Evolutionary conservation across 2,113 vertebrate species (phyloP), one percentile per base, ranked within the genome.

Genomic region (Rhabdomys dilectus): DNA sequence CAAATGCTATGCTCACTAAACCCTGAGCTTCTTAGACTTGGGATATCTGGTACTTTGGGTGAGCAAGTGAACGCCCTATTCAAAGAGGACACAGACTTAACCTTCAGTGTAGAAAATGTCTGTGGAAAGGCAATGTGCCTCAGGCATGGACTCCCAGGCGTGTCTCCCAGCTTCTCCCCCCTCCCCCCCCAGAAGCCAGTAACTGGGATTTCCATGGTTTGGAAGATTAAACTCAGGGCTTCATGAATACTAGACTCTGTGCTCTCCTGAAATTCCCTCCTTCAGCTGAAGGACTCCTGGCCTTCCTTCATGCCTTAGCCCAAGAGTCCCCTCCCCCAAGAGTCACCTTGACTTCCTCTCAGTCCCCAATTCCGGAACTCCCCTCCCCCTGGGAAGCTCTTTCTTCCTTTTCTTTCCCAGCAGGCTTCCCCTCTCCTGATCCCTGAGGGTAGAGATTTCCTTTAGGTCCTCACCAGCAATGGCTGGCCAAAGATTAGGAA

Each of bases 301-400:
- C 3, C 7, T 42, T 36, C 5, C 58, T 19, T 31, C 66, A 78
- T 72, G 82, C 68, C 75, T 13, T 8, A 10, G 7, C 26, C 53
- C n/a, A 26, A 24, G 42, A 39, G 22, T 10, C 1, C 12, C 3
- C 16, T n/a, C 56, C 11, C 66, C 10, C 0, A 1, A 58, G 60
- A 78, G 34, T 66, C 36, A 0, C 7, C 7, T 16, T 48, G 26
- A 5, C 58, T n/a, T n/a, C 7, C 45, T 26, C 34, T 60, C 16
- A 17, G 16, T 21, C 42, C 34, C 34, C 21, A 0, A 15, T 4
- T 9, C 45, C 31, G 8, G 29, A 12, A n/a, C 64, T 17, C 7
- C 64, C 66, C 45, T 53, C 66, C 36, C 24, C 17, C 22, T 6
- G 12, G 36, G 34, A 29, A 51, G 22, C 36, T 24, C 45, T n/a